A percentile compares a stretch with the other conserved stretches of the same genome.
Conservation (phyloP, 2,113 vertebrate species). For the Menidia beryllina region DNA sequence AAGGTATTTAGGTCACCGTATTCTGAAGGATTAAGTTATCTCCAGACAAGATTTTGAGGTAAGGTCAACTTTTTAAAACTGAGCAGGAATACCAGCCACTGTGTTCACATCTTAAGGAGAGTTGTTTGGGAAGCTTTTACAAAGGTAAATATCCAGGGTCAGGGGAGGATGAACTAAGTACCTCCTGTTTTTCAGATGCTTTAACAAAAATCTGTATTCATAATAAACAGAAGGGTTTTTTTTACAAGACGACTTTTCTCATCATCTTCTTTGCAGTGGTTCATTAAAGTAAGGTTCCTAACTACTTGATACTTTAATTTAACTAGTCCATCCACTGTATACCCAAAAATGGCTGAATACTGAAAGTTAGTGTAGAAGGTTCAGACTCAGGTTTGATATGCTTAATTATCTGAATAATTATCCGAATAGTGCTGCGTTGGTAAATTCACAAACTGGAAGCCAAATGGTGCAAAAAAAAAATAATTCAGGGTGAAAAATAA, state of each 20-base stretch:
- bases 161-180: no score
- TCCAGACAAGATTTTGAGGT: neutral
- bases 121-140: neutral
- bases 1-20: neutral
- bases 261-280: no score
- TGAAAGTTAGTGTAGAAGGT: neutral
- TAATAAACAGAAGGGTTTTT: no score
- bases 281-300: neutral
- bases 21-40: neutral
- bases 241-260: no score
- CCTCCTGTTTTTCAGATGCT: no score
- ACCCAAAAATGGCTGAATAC: neutral
- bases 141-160: neutral
- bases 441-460: slow-evolving; percentile 44
- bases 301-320: neutral
- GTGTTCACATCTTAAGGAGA: no score
- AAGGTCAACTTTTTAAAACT: neutral
- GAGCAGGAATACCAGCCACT: neutral
- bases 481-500: slow-evolving; percentile 35
- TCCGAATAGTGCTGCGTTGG: slow-evolving; percentile 12
- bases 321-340: slow-evolving; percentile 18
- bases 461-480: slow-evolving; percentile 36
- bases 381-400: slow-evolving; percentile 1
- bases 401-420: slow-evolving; percentile 10
- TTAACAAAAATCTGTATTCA: no score